A percentile compares a stretch with the other conserved stretches of the same genome.
These are phyloP conservation scores for Pissodes strobi DNA, from an alignment of 1,140 invertebrate genomes.

Conservation along the genomic window DNA sequence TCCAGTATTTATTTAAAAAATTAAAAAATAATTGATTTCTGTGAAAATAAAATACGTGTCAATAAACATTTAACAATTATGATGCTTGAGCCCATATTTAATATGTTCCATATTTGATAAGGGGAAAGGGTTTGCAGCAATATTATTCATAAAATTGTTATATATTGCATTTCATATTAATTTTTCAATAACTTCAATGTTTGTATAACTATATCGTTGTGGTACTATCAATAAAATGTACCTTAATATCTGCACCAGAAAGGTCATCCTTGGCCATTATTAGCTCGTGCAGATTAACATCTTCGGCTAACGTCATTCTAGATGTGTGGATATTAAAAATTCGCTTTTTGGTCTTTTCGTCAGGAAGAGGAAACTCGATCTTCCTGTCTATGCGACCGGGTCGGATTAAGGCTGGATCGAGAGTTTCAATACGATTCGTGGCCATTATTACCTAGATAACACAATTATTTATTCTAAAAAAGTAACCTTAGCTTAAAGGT, in stretches of 20 bases:
- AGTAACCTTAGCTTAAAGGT: not conserved
- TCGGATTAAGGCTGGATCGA: constrained; percentile 97
- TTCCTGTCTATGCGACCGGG: constrained; percentile 99
- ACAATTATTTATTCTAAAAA: constrained; percentile 8
- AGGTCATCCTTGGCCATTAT: constrained; percentile 99
- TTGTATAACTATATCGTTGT: too few relatives aligned
- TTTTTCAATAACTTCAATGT: too few relatives aligned
- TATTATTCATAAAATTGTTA: too few relatives aligned
- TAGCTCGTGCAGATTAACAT: constrained; percentile 97
- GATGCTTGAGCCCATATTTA: too few relatives aligned
- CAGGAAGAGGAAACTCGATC: constrained; percentile 98
- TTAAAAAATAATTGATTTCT: constrained; percentile 15
- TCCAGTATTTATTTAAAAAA: constrained; percentile 2
- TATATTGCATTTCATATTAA: too few relatives aligned
- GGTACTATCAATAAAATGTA: too few relatives aligned
- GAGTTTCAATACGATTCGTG: constrained; percentile 98
- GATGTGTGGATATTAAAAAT: constrained; percentile 99
- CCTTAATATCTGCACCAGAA: constrained; percentile 92
- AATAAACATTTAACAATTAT: too few relatives aligned
- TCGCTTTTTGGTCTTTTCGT: constrained; percentile 97
- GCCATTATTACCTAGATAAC: constrained; percentile 93
- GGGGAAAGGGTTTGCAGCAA: too few relatives aligned
- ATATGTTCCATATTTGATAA: too few relatives aligned
- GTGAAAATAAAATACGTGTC: too few relatives aligned
- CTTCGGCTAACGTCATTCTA: constrained; percentile 95